Evolutionary conservation across 2,888 invertebrate species (phyloP).

Genomic region (Oscheius myriophilus): DNA sequence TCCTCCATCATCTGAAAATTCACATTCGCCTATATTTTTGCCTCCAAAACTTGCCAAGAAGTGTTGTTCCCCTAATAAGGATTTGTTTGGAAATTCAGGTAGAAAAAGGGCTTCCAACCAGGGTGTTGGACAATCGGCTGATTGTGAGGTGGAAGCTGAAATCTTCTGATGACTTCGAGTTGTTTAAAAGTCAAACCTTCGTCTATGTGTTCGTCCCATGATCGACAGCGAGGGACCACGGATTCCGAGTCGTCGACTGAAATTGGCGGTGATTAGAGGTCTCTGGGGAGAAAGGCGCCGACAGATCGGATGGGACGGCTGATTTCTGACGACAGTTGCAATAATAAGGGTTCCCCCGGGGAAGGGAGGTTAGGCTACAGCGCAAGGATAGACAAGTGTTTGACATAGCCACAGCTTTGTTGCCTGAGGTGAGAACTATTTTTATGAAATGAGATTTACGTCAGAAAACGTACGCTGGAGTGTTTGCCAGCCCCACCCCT

Average conservation of each 20-base stretch:
- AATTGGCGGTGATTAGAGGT: conserved; percentile 3
- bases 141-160: conserved; percentile 3
- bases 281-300: neutral
- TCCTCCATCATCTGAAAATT: conserved; percentile 77
- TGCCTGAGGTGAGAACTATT: too few relatives aligned
- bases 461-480: too few relatives aligned
- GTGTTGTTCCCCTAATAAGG: conserved; percentile 75
- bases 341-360: too few relatives aligned
- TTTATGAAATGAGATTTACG: too few relatives aligned
- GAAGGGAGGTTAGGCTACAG: neutral
- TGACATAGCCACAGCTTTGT: too few relatives aligned
- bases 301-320: too few relatives aligned
- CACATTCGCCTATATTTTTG: neutral
- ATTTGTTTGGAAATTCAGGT: conserved; percentile 79
- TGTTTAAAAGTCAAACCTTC: neutral
- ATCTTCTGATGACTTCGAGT: neutral
- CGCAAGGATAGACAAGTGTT: neutral
- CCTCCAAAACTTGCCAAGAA: conserved; percentile 72
- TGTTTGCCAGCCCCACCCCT: too few relatives aligned
- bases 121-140: conserved; percentile 81
- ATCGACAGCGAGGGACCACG: conserved; percentile 12
- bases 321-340: too few relatives aligned
- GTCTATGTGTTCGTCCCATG: conserved; percentile 20
- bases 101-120: conserved; percentile 85
- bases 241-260: conserved; percentile 11